These are phyloP conservation scores for Tretioscincus oriximinensis DNA, from an alignment of 2,113 vertebrate species.

Conservation along the genomic window DNA sequence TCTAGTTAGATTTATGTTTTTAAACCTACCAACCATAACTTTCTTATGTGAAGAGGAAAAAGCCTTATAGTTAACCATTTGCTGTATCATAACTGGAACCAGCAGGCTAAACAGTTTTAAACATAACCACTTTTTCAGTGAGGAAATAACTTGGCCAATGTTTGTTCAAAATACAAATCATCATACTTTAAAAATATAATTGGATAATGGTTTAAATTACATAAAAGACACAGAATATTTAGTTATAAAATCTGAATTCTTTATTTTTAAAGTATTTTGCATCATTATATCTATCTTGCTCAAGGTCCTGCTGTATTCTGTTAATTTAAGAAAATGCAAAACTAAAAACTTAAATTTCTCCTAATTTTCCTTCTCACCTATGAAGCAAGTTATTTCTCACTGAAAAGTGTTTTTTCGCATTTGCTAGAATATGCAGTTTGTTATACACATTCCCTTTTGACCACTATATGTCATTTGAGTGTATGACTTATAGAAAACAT, in stretches of 20 bases:
- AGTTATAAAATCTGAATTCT: neutral
- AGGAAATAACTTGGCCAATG: slow-evolving; percentile 52
- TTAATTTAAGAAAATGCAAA: neutral
- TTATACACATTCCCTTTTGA: slow-evolving; percentile 28
- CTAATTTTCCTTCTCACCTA: neutral
- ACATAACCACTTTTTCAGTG: slow-evolving; percentile 45
- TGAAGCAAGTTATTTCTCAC: slow-evolving; percentile 60
- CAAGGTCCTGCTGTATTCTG: slow-evolving; percentile 10
- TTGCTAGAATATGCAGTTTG: slow-evolving; percentile 32
- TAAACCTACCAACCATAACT: neutral
- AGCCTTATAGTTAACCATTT: slow-evolving; percentile 68
- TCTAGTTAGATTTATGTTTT: slow-evolving; percentile 13
- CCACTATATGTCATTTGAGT: slow-evolving; percentile 46
- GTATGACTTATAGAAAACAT: neutral
- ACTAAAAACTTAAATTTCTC: neutral
- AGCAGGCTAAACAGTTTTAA: slow-evolving; percentile 50
- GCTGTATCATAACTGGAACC: slow-evolving; percentile 59
- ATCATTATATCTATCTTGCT: neutral
- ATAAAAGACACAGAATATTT: neutral
- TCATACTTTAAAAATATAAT: neutral
- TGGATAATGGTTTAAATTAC: neutral
- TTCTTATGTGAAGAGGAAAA: slow-evolving; percentile 26
- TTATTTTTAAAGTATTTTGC: neutral
- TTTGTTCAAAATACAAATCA: neutral
- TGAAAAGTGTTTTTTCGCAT: slow-evolving; percentile 55